Conservation (phyloP, 2,888 invertebrate species). For the Drosophila neonasuta region DNA sequence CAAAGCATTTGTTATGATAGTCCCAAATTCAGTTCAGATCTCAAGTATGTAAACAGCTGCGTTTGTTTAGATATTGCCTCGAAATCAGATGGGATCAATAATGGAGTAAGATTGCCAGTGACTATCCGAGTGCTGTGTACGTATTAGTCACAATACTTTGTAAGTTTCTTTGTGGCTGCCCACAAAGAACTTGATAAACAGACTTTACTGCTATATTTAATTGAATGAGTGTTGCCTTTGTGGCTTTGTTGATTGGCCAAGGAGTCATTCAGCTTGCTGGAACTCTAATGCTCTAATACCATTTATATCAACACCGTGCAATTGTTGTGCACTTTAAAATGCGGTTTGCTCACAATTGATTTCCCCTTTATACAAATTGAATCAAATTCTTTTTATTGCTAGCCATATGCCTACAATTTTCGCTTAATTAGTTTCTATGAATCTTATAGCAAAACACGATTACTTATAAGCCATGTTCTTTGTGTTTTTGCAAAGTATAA, state of each 20-base stretch:
- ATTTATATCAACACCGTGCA: background rate
- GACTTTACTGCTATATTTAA: conserved; percentile 8
- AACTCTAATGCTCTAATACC: background rate
- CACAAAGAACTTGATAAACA: conserved; percentile 22
- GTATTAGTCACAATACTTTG: conserved; percentile 37
- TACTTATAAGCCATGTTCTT: background rate
- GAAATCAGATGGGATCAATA: conserved; percentile 2
- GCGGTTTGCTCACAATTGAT: too few species aligned
- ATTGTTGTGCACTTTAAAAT: background rate
- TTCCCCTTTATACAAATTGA: background rate
- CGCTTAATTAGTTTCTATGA: too few species aligned
- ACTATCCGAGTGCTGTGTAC: conserved; percentile 13
- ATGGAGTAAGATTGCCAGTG: conserved; percentile 7
- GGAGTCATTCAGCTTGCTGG: conserved; percentile 15
- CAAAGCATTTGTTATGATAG: conserved; percentile 25
- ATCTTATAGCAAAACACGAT: too few species aligned
- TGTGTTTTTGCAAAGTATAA: background rate
- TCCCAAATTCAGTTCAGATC: conserved; percentile 10
- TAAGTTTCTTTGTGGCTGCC: conserved; percentile 20
- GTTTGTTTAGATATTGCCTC: conserved; percentile 11
- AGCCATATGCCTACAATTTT: too few species aligned
- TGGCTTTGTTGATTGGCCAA: conserved; percentile 33
- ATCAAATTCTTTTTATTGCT: too few species aligned
- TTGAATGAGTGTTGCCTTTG: conserved; percentile 3
- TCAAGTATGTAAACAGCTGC: conserved; percentile 37